phyloP scores from a whole-genome alignment of 2,888 invertebrate species.

The Callyntrura sp. region DNA sequence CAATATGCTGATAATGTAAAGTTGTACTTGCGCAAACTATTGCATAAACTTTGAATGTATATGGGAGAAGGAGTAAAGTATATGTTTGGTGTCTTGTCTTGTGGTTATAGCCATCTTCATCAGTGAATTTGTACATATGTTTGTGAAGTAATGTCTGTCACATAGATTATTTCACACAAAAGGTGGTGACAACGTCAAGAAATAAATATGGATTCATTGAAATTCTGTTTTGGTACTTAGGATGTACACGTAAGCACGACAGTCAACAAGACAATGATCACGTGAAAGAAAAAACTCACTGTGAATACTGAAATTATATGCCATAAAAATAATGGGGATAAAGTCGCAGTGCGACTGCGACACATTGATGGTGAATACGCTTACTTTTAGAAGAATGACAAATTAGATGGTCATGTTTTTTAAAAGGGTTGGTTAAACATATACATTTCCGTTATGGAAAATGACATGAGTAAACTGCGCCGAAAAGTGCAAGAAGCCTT shows the following conservation, averaged over 20 bases:
- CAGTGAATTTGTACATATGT: conserved; percentile 12
- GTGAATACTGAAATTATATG: too few species aligned
- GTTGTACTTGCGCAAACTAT: not conserved
- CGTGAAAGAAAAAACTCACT: too few species aligned
- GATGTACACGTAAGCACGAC: too few species aligned
- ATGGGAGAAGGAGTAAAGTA: not conserved
- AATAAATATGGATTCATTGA: not conserved
- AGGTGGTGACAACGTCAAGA: conserved; percentile 2
- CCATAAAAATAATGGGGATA: too few species aligned
- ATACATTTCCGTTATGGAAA: not conserved
- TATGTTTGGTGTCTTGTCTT: not conserved
- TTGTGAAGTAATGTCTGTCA: not conserved
- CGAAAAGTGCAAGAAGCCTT: not conserved
- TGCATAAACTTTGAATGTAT: too few species aligned
- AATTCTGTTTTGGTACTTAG: not conserved
- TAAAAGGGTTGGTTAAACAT: not conserved
- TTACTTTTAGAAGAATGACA: too few species aligned
- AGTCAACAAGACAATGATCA: too few species aligned
- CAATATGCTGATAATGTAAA: not conserved
- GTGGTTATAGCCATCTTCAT: not conserved
- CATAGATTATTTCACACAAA: not conserved
- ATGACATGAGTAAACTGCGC: not conserved
- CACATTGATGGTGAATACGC: not conserved
- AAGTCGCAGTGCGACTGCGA: too few species aligned
- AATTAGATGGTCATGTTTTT: too few species aligned